Base-by-base conservation (phyloP, 2,113 vertebrate genomes). In the Carollia perspicillata region DNA sequence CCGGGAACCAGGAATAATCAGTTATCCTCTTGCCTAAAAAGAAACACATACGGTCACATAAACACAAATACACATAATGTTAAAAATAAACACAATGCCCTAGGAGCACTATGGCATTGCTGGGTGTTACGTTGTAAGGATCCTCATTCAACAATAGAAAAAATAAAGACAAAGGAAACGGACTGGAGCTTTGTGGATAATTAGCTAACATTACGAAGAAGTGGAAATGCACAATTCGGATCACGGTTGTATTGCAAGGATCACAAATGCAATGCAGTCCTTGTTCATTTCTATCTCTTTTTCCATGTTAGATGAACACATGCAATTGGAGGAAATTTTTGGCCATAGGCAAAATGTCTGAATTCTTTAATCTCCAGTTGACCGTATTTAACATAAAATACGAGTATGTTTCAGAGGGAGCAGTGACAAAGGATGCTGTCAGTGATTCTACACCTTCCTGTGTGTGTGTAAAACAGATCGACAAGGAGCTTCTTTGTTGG, bases 11-110 rank as follows among this genome's bases (percentile, higher is more conserved):
- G 94, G 94, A 92, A 78, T 81, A 83, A 84, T 91, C 23, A 55
- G 74, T 53, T 13, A 83, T 14, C 55, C n/a, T 97, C 13, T 84
- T 96, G 35, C 84, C 78, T 84, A 53, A 91, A 94, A 97, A 91
- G 42, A 79, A 90, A 77, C 17, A 84, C 30, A 47, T n/a, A 13
- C 33, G 40, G 1, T 47, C 8, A 42, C 42, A 42, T 42, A 42
- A 42, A 42, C 42, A 42, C 42, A 42, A 42, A 42, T 42, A 42
- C 42, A 42, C 42, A 42, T 42, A 42, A 42, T 42, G 42, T 42
- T 42, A 42, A 42, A 42, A 42, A 42, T 42, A 42, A 42, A 42
- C 42, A 42, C 42, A 42, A 42, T 42, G 42, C 42, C 42, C 42
- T 44, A 55, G 37, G 33, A 93, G 86, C 10, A 2, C 87, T 60